Base-by-base conservation (phyloP, 64 coral and sea anemone genomes). In the Anthopleura sola region DNA sequence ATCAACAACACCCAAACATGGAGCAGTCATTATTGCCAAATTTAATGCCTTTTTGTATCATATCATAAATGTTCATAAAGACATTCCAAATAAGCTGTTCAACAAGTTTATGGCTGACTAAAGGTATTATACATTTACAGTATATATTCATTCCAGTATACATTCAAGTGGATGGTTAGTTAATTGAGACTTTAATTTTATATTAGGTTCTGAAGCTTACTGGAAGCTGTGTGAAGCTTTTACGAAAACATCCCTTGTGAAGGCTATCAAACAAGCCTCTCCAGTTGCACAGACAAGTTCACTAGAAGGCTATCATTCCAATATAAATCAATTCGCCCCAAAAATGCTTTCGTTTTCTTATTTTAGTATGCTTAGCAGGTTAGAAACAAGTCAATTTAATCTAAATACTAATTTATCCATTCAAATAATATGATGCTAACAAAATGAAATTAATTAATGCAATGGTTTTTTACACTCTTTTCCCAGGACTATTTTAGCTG, bases 11-110 rank as follows among this genome's bases (percentile, higher is more conserved):
- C 20, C 23, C 17, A 47, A 78, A 12, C 48, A 66, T 17, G 85
- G 86, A 32, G 49, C 88, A 14, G 71, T 92, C 0, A 92, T 37
- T 33, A 44, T 89, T 13, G 87, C 91, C 19, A 93, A 93, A 31
- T 93, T 89, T 28, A 9, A 92, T 31, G 34, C 91, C 38, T 92
- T 88, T 37, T 24, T 78, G 2, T 88, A 23, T 9, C 86, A 88
- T 74, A 15, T 92, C 9, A 0, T 78, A 0, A 88, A 92, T 37
- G 33, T 87, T 0, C 85, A 92, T 60, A 88, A 75, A 23, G 20
- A 74, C 34, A 28, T 92, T 13, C 91, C 91, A 23, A 88, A 80
- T 36, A n/a, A 40, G 18, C 14, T 88, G 0, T 88, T 92, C 86
- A 75, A 24, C 6, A 83, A 49, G 19, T 48, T 38, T 83, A n/a